phyloP scores from a whole-genome alignment of 2,888 invertebrate species.

The Caenorhabditis drosophilae region DNA sequence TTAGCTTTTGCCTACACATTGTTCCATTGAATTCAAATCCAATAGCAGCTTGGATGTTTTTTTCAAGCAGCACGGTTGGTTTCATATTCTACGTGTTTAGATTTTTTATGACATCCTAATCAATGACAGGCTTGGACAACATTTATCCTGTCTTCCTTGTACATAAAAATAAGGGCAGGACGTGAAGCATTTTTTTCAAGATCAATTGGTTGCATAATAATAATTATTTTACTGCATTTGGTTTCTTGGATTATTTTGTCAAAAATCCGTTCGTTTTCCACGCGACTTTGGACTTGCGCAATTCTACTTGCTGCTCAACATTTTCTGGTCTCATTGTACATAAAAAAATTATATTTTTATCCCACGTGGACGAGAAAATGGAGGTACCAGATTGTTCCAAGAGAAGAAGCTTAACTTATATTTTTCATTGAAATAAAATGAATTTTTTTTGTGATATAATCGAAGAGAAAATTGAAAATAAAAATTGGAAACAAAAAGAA shows the following conservation, averaged over 20 bases:
- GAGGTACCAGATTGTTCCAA: no score
- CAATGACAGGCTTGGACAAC: constrained; percentile 19
- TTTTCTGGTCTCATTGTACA: constrained; percentile 10
- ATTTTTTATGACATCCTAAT: not conserved
- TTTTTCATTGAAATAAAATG: no score
- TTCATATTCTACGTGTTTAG: not conserved
- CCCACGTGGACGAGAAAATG: no score
- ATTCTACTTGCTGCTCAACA: constrained; percentile 22
- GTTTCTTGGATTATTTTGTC: constrained; percentile 16
- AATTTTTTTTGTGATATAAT: no score
- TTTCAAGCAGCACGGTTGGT: constrained; percentile 29
- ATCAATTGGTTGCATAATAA: constrained; percentile 4
- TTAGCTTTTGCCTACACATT: not conserved
- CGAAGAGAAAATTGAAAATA: no score
- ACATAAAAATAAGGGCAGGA: constrained; percentile 9
- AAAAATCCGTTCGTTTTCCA: no score
- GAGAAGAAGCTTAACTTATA: no score
- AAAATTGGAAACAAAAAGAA: no score
- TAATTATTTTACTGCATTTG: constrained; percentile 6
- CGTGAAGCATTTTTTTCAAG: not conserved
- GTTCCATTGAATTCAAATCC: constrained; percentile 19
- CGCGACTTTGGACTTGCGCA: constrained; percentile 11
- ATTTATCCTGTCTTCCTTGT: constrained; percentile 10
- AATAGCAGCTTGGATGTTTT: constrained; percentile 42
- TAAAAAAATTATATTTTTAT: no score